Conservation (phyloP, 2,888 invertebrate genomes). For the Brenthis hecate region DNA sequence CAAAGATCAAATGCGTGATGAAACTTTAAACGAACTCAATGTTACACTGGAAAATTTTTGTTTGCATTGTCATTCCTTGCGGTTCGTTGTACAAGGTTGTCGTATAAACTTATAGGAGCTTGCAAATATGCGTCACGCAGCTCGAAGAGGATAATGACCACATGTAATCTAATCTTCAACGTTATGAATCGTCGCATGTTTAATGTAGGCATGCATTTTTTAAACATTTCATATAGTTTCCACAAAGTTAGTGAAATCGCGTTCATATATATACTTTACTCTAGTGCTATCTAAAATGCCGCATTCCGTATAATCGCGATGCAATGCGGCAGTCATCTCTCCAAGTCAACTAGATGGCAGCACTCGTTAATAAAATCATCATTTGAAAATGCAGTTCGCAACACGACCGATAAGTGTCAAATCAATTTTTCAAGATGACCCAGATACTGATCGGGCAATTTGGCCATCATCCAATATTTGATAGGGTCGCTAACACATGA, state of each 20-base stretch:
- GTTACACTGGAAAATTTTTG: constrained; percentile 13
- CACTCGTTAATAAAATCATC: constrained; percentile 36
- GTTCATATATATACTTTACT: not conserved
- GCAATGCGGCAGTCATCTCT: constrained; percentile 27
- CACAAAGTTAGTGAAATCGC: constrained; percentile 3
- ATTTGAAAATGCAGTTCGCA: constrained; percentile 45
- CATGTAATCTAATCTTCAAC: constrained; percentile 68
- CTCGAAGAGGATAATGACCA: constrained; percentile 63
- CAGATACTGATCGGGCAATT: constrained; percentile 58
- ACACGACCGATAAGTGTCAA: constrained; percentile 60
- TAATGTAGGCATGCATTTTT: constrained; percentile 16
- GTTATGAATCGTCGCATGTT: constrained; percentile 39
- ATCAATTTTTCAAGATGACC: constrained; percentile 75
- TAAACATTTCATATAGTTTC: constrained; percentile 1
- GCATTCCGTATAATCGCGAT: constrained; percentile 24
- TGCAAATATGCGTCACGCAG: constrained; percentile 36
- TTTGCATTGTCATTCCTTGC: constrained; percentile 24
- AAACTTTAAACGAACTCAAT: constrained; percentile 15
- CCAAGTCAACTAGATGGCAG: constrained; percentile 43
- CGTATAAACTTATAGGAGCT: constrained; percentile 23
- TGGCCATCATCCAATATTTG: constrained; percentile 70
- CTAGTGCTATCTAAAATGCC: constrained; percentile 10
- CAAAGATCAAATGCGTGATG: not conserved
- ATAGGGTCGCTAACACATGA: constrained; percentile 45
- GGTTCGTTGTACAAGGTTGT: constrained; percentile 26